Evolutionary conservation across 1,140 invertebrate species (phyloP).

Genomic region (Euwallacea similis): DNA sequence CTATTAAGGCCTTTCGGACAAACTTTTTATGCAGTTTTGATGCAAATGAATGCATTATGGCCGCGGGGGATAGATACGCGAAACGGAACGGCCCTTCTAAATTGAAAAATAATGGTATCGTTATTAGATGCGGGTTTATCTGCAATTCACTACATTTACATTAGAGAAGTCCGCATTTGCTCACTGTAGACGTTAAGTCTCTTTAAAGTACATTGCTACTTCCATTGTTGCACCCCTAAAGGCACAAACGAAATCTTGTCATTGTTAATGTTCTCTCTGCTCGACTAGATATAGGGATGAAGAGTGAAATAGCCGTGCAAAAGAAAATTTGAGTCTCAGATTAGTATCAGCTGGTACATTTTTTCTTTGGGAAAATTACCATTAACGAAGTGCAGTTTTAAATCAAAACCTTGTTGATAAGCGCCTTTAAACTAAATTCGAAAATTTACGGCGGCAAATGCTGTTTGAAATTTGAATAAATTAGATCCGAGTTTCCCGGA

Average conservation of each 20-base stretch:
- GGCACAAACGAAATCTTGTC: background rate
- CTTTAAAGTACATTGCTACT: background rate
- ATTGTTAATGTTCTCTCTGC: background rate
- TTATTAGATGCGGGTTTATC: constrained; percentile 9
- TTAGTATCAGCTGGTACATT: too few relatives aligned
- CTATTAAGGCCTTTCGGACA: constrained; percentile 32
- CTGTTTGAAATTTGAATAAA: constrained; percentile 31
- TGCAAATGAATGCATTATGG: constrained; percentile 26
- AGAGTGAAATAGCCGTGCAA: too few relatives aligned
- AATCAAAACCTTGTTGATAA: constrained; percentile 1
- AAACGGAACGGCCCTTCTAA: constrained; percentile 20
- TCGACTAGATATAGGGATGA: too few relatives aligned
- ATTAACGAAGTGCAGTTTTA: too few relatives aligned
- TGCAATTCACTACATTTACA: background rate
- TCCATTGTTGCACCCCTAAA: constrained; percentile 2
- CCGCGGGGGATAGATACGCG: constrained; percentile 13
- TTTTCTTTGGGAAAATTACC: too few relatives aligned
- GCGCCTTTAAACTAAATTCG: constrained; percentile 14
- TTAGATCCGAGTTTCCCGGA: constrained; percentile 19
- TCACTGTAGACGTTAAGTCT: too few relatives aligned
- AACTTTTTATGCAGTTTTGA: constrained; percentile 34
- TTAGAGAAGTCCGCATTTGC: too few relatives aligned
- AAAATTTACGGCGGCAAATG: constrained; percentile 18
- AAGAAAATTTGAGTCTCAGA: too few relatives aligned
- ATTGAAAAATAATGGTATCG: constrained; percentile 19